These are phyloP conservation scores for Uromys caudimaculatus DNA, from an alignment of 2,797 vertebrate species.

Conservation along the genomic window DNA sequence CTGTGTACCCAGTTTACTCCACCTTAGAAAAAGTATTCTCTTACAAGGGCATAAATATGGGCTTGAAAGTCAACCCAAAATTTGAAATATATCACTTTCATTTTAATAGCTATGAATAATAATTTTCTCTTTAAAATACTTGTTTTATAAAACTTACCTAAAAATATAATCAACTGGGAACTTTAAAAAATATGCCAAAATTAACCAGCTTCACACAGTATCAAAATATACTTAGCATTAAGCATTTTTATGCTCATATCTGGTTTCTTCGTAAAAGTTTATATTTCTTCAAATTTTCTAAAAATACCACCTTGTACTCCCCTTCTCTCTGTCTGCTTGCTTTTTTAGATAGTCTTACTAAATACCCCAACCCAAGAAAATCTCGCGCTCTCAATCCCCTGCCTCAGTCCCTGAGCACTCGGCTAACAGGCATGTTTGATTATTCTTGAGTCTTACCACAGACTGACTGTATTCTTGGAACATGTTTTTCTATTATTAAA, in stretches of 20 bases:
- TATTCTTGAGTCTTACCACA: background rate
- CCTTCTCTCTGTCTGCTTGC: background rate
- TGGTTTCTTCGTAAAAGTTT: conserved; percentile 21
- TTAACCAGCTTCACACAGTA: conserved; percentile 3
- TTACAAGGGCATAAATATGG: background rate
- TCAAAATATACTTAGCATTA: conserved; percentile 21
- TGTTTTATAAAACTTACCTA: background rate
- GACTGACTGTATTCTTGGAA: conserved; percentile 45
- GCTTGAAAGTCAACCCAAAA: background rate
- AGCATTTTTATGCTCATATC: conserved; percentile 8
- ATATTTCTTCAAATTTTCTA: conserved; percentile 57
- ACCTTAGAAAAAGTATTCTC: background rate
- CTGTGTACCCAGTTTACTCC: background rate
- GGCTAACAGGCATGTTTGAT: background rate
- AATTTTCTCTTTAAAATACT: background rate
- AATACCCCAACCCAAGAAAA: background rate
- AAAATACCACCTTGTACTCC: background rate
- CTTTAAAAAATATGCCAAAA: background rate
- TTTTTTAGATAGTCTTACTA: background rate
- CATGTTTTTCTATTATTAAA: conserved; percentile 22
- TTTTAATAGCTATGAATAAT: background rate
- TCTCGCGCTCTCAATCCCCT: background rate
- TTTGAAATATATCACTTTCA: background rate
- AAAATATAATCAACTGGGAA: background rate
- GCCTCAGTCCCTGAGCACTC: background rate